Evolutionary conservation across 2,797 vertebrate species (phyloP), one percentile per base, ranked within the genome.

Genomic region (Alexandromys oeconomus): DNA sequence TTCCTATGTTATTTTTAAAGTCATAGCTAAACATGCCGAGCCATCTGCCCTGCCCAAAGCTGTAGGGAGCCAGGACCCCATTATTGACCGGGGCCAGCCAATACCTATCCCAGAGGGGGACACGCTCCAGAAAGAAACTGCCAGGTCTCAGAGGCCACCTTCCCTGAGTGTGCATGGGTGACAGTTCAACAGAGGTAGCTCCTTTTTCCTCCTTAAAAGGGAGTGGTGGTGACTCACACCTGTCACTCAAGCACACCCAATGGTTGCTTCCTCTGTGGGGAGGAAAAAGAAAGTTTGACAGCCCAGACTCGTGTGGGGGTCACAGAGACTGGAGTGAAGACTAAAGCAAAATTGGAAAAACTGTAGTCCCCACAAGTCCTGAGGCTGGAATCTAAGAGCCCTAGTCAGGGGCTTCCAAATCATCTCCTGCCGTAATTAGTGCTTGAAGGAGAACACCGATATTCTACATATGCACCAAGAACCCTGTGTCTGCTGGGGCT

Each of bases 131-230:
- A 84, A 90, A 85, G 73, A 19, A 71, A 80, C 71, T 67, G 48
- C 43, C 40, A 54, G 19, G 51, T 69, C 82, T 84, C 19, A n/a
- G 79, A 69, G 69, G 14, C 9, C 46, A 40, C 76, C 61, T 34
- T 78, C 25, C 34, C 46, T 61, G 5, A 54, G 43, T 0, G 9
- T 63, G 91, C 84, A 67, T 46, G 1, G 54, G 46, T 87, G 91
- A 95, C 61, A 81, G 27, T 48, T 95, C 89, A 76, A 86, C 91
- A 84, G 74, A 91, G 57, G 73, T 40, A 82, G 78, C 10, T 57
- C 84, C n/a, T 88, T 74, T n/a, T 89, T 61, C 80, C 85, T 97
- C 95, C 94, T 94, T 63, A 79, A 82, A 94, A 93, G 96, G 89
- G 88, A 94, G 92, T 2, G 27, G 40, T 0, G 0, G 89, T 97